Percentiles rank a stretch among this genome's conserved stretches.
Evolutionary conservation across 2,113 vertebrate genomes (phyloP).

Genomic region (Microtus montanus): DNA sequence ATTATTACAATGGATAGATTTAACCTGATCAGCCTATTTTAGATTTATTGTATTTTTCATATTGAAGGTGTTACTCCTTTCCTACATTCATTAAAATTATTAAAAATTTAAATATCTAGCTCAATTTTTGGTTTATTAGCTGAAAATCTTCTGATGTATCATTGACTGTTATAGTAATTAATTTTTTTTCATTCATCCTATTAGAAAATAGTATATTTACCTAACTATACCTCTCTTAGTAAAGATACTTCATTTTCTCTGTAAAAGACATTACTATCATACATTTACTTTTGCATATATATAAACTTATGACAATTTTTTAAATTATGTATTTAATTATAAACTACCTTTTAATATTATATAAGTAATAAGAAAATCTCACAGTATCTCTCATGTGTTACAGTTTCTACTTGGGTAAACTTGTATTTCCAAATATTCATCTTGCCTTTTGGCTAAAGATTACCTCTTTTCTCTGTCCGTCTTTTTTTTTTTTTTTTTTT

Average conservation of each 20-base stretch:
- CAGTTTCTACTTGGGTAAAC: background rate
- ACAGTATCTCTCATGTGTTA: background rate
- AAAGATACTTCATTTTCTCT: background rate
- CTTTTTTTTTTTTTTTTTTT: background rate
- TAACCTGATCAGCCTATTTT: background rate
- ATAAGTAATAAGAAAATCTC: too few relatives aligned
- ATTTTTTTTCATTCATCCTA: background rate
- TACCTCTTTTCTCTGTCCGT: background rate
- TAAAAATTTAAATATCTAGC: background rate
- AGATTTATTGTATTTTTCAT: background rate
- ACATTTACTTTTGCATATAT: background rate
- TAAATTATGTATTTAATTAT: background rate
- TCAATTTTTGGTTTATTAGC: background rate
- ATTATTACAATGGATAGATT: background rate
- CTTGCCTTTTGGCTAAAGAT: too few relatives aligned
- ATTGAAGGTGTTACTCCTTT: background rate
- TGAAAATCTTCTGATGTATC: background rate
- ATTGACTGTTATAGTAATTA: background rate
- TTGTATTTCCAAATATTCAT: background rate
- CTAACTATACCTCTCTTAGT: background rate
- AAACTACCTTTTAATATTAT: background rate
- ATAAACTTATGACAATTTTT: background rate
- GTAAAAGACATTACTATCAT: background rate
- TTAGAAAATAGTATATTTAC: background rate
- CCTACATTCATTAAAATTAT: background rate